Conservation (phyloP, 2,797 vertebrate species). For the Enteromius mattozi region DNA sequence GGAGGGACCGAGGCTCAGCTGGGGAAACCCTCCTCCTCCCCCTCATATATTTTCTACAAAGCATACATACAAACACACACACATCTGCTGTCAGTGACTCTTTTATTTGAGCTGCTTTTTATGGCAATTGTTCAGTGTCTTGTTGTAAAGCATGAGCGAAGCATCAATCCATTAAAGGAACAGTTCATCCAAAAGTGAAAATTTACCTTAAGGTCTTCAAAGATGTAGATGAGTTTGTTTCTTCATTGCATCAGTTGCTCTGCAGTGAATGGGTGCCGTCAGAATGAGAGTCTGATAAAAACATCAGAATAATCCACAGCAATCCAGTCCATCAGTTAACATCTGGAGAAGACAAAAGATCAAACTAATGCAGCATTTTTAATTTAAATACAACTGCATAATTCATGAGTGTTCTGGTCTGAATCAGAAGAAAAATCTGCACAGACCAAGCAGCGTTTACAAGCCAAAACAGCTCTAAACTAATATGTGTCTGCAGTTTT, state of each 20-base stretch:
- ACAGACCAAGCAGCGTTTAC: no score
- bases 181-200: not conserved
- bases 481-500: no score
- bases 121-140: not conserved
- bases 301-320: not conserved
- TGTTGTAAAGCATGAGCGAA: not conserved
- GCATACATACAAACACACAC: not conserved
- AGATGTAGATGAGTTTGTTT: not conserved
- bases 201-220: not conserved
- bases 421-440: not conserved
- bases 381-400: not conserved
- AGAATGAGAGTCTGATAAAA: not conserved
- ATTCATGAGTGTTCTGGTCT: not conserved
- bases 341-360: not conserved
- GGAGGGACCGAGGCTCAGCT: constrained; percentile 13
- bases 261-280: not conserved
- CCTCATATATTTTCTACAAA: constrained; percentile 4
- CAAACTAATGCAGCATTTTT: not conserved
- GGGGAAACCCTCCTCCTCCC: constrained; percentile 19
- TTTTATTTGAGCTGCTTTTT: not conserved
- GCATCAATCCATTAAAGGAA: not conserved
- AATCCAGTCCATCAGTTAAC: not conserved
- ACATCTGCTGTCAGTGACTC: not conserved
- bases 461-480: no score
- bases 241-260: not conserved